Evolutionary conservation across 2,113 vertebrate genomes (phyloP).

Genomic region (Tamias sibiricus): DNA sequence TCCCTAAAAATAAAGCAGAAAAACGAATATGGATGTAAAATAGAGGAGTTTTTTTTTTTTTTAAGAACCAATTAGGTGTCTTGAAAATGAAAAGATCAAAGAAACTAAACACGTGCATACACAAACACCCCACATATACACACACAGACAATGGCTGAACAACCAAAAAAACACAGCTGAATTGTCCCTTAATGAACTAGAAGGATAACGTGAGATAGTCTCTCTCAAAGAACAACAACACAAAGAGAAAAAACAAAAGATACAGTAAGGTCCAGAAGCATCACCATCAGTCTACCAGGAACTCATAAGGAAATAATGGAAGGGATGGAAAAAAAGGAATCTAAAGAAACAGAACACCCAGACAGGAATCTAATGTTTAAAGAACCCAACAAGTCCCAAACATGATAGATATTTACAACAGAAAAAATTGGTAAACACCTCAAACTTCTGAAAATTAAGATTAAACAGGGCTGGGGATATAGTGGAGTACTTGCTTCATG

Average conservation of each 20-base stretch:
- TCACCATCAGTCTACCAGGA: background rate
- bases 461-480: too few relatives aligned
- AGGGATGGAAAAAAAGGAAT: background rate
- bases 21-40: background rate
- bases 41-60: background rate
- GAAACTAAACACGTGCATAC: background rate
- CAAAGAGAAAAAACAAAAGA: background rate
- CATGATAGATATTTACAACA: background rate
- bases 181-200: background rate
- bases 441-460: slow-evolving; percentile 1
- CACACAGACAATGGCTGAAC: background rate
- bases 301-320: background rate
- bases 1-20: background rate
- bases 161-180: background rate
- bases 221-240: background rate
- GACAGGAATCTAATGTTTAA: background rate
- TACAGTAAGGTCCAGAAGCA: background rate
- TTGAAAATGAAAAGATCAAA: background rate
- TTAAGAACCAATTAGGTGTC: background rate
- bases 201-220: background rate
- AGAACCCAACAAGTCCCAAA: background rate
- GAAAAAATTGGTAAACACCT: background rate
- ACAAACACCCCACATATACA: too few relatives aligned
- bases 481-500: too few relatives aligned
- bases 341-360: background rate